phyloP scores from a whole-genome alignment of 92 coral and sea anemone genomes.

The Porites evermanni region DNA sequence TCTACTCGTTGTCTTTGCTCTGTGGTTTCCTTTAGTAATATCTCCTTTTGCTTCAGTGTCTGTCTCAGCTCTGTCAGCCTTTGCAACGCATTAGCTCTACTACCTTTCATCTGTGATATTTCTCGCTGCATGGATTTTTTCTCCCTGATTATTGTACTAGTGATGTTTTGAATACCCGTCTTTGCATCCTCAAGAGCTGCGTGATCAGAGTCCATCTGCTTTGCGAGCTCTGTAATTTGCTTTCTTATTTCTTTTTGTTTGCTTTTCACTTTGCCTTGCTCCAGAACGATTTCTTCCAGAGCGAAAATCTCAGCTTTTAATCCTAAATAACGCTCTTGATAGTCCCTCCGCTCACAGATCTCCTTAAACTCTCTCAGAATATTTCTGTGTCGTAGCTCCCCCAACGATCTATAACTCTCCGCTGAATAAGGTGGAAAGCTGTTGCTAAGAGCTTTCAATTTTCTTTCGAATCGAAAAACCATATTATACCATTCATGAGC shows the following conservation, averaged over 20 bases:
- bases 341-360: conserved; percentile 17
- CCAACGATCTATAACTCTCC: neutral
- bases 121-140: conserved; percentile 45
- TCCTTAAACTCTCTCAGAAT: conserved; percentile 33
- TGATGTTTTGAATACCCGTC: neutral
- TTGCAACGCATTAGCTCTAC: conserved; percentile 5
- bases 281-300: conserved; percentile 2
- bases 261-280: neutral
- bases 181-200: conserved; percentile 5
- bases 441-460: conserved; percentile 5
- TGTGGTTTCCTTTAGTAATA: conserved; percentile 2
- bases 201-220: neutral
- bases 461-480: neutral
- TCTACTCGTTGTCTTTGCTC: conserved; percentile 7
- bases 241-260: conserved; percentile 9
- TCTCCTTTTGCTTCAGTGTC: conserved; percentile 25
- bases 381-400: neutral
- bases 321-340: conserved; percentile 11
- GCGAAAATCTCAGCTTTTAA: conserved; percentile 15
- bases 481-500: conserved; percentile 27
- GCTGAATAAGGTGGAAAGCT: conserved; percentile 36
- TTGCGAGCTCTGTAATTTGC: conserved; percentile 1
- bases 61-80: conserved; percentile 3
- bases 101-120: conserved; percentile 17
- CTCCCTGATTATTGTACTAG: conserved; percentile 32